Conservation (phyloP, 2,888 invertebrate genomes). For the Nudaria mundana region DNA sequence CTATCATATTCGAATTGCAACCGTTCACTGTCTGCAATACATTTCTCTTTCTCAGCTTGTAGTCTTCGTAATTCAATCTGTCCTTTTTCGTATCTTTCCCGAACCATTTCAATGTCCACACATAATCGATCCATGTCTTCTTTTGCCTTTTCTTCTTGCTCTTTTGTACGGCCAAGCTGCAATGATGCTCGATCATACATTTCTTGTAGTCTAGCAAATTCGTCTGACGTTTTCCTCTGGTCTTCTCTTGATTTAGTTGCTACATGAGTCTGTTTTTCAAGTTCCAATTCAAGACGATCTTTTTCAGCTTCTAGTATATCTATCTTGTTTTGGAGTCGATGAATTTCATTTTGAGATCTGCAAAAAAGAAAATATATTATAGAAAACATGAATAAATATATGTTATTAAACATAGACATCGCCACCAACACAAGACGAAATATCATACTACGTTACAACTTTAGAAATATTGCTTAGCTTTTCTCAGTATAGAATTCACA, state of each 20-base stretch:
- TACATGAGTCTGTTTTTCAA: conserved; percentile 90
- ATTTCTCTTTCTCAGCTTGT: conserved; percentile 92
- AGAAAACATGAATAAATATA: conserved; percentile 7
- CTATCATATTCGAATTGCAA: conserved; percentile 93
- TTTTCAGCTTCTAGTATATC: conserved; percentile 94
- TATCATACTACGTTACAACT: conserved; percentile 16
- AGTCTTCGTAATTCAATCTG: conserved; percentile 91
- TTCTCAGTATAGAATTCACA: background rate
- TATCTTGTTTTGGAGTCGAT: conserved; percentile 92
- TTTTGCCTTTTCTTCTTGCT: conserved; percentile 94
- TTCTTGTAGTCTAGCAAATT: conserved; percentile 91
- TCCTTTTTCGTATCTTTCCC: conserved; percentile 93
- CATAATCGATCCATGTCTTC: conserved; percentile 89
- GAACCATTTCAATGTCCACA: conserved; percentile 92
- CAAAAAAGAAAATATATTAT: conserved; percentile 35
- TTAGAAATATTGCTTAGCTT: background rate
- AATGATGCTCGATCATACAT: conserved; percentile 93
- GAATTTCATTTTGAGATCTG: conserved; percentile 94
- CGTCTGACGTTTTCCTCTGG: conserved; percentile 92
- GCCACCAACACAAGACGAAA: conserved; percentile 72
- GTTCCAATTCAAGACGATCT: conserved; percentile 91
- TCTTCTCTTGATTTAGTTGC: conserved; percentile 92
- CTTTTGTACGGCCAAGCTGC: conserved; percentile 92
- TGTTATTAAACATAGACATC: conserved; percentile 31
- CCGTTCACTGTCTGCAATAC: conserved; percentile 91